Evolutionary conservation across 2,113 vertebrate species (phyloP), one percentile per base, ranked within the genome.

Genomic region (Psittacara wagleri): DNA sequence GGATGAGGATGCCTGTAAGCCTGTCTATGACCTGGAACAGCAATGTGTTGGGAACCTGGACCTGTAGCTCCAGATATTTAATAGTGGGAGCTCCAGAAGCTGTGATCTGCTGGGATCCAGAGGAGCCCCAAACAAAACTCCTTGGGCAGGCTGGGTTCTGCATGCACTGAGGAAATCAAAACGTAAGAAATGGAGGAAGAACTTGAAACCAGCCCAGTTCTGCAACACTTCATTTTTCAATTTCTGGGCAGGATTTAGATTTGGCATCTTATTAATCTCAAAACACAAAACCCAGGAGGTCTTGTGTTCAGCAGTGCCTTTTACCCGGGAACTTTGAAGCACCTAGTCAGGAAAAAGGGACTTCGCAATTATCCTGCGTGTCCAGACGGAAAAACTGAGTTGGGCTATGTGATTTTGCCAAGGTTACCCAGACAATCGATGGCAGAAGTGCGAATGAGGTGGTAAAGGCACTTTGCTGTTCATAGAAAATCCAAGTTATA

Each of bases 191-290:
- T 70, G 15, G 17, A 48, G 52, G 70, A 76, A 94, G 62, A 92
- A 76, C 84, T 39, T 85, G 67, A 92, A 91, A 59, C 49, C 24
- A 31, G n/a, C 24, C 23, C 6, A 2, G 25, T 67, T 57, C 62
- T 76, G 63, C 63, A 88, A 69, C 94, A 90, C 90, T 69, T 95
- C 86, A 94, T 97, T 95, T 97, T 90, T 86, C 82, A 89, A 35
- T 70, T 90, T 77, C 73, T 28, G 49, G 86, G 55, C 83, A 85
- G 54, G n/a, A 37, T 63, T 94, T 39, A 3, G 74, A 80, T 93
- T 83, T 96, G 85, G 78, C 95, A 95, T 95, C 84, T 83, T 87
- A 94, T 87, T 77, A 91, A 95, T 92, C 83, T 84, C 63, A 64
- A 77, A 93, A 94, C 57, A n/a, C 59, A 69, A 8, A 64, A 95